phyloP scores from a whole-genome alignment of 2,113 vertebrate genomes.

The Pseudopipra pipra region DNA sequence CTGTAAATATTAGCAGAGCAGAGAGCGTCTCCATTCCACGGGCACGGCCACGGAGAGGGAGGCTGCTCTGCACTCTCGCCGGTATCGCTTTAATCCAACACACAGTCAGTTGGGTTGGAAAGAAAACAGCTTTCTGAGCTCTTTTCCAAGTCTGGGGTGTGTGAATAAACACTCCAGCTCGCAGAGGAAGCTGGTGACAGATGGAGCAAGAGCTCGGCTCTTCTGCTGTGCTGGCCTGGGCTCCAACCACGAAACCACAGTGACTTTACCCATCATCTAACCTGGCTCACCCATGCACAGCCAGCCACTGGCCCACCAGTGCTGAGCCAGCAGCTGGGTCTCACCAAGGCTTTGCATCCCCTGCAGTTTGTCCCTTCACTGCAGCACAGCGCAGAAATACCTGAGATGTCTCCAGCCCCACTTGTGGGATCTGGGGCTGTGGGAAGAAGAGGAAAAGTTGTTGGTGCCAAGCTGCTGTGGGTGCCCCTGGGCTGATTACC shows the following conservation, averaged over 20 bases:
- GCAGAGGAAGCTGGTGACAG: constrained; percentile 24
- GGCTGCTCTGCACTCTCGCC: not conserved
- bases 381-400: not conserved
- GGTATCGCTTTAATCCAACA: not conserved
- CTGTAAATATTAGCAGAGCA: not conserved
- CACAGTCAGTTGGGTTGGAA: not conserved
- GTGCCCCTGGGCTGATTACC: not conserved
- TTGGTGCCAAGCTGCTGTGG: not conserved
- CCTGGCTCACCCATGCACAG: not conserved
- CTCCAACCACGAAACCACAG: not conserved
- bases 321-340: not conserved
- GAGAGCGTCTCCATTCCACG: not conserved
- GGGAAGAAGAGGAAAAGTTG: not conserved
- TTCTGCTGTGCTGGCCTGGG: not conserved
- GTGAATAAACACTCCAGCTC: constrained; percentile 40
- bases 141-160: not conserved
- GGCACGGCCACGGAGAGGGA: not conserved
- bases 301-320: accelerated
- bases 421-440: accelerated
- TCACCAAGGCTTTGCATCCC: not conserved
- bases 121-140: constrained; percentile 39
- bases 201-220: constrained; percentile 33
- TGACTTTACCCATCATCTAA: not conserved
- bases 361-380: not conserved
- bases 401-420: not conserved